Evolutionary conservation across 2,888 invertebrate genomes (phyloP).

Genomic region (Yponomeuta evonymella): DNA sequence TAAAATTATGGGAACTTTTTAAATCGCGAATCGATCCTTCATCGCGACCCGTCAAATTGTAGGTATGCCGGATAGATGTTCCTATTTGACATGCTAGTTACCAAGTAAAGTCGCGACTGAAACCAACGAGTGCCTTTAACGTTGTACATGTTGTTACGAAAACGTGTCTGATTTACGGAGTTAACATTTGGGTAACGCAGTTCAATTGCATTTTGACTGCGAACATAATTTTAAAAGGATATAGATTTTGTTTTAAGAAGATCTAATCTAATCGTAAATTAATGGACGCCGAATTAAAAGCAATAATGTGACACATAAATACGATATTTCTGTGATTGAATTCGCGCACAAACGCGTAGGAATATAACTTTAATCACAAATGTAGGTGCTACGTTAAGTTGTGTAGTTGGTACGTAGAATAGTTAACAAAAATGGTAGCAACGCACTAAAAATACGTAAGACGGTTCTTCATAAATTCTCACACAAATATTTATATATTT

Average conservation of each 20-base stretch:
- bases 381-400: slow-evolving; percentile 8
- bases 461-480: slow-evolving; percentile 25
- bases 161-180: too few species aligned
- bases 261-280: neutral
- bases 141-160: too few species aligned
- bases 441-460: neutral
- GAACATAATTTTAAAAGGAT: too few species aligned
- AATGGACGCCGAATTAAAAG: neutral
- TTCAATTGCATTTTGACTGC: too few species aligned
- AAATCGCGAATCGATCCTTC: too few species aligned
- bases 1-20: too few species aligned
- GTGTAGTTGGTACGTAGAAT: neutral
- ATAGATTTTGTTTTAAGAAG: neutral
- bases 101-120: too few species aligned
- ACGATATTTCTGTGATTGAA: slow-evolving; percentile 3
- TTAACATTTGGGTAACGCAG: too few species aligned
- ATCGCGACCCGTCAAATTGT: too few species aligned
- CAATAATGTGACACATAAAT: neutral
- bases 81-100: too few species aligned
- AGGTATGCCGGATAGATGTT: too few species aligned
- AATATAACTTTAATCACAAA: slow-evolving; percentile 6
- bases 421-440: neutral
- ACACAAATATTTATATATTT: neutral
- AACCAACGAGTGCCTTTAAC: too few species aligned
- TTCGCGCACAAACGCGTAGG: neutral